Evolutionary conservation across 2,797 vertebrate species (phyloP).

Genomic region (Anniella stebbinsi): DNA sequence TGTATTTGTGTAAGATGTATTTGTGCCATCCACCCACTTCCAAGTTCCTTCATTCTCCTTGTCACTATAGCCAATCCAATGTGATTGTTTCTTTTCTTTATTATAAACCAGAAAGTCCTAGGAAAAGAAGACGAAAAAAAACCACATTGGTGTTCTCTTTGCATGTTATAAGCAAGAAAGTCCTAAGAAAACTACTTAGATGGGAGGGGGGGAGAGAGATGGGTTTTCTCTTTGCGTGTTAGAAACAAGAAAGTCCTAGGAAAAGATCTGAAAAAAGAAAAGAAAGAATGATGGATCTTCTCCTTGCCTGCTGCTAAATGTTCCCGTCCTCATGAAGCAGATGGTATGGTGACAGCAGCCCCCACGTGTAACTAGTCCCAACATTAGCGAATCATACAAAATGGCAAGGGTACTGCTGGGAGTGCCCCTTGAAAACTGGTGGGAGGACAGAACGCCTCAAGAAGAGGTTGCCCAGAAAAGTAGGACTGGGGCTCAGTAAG

Average conservation of each 20-base stretch:
- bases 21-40: constrained; percentile 4
- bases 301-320: neutral
- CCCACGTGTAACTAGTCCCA: neutral
- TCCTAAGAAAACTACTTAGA: no score
- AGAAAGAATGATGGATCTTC: neutral
- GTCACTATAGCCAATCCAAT: neutral
- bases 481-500: neutral
- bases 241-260: neutral
- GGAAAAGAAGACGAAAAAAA: neutral
- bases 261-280: neutral
- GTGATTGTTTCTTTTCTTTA: fast-evolving
- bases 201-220: no score
- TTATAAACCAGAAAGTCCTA: constrained; percentile 7
- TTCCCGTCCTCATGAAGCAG: neutral
- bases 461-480: neutral
- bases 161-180: no score
- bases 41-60: fast-evolving
- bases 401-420: neutral
- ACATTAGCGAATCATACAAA: neutral
- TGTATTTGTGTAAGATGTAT: neutral
- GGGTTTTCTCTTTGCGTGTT: neutral
- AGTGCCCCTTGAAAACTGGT: neutral
- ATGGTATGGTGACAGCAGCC: neutral
- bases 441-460: neutral
- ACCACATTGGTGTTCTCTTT: no score